Evolutionary conservation across 2,797 vertebrate species (phyloP), one percentile per base, ranked within the genome.

Genomic region (Sebastes trivittatus): DNA sequence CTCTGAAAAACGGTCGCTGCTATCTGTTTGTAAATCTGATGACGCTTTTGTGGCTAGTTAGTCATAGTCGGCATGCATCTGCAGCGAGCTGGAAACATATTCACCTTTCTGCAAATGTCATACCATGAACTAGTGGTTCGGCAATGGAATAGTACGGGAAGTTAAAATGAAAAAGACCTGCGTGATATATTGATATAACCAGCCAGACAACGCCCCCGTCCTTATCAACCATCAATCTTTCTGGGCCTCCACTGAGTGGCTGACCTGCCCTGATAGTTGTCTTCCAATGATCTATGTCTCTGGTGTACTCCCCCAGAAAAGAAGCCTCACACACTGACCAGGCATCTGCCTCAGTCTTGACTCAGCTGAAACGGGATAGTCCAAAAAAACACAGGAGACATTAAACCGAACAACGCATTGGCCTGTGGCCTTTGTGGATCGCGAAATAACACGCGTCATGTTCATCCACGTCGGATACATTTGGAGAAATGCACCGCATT

Each of bases 21-120:
- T 87, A 83, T 93, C 89, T 85, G 69, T 83, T 86, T 74, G 72
- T 80, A 79, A 82, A 88, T 85, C 59, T 72, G 65, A 72, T 88
- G 90, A 92, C 65, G 85, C 58, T 23, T 65, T 82, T 80, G 78
- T 60, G 82, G 87, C 49, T 13, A 9, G 56, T 93, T 86, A 89
- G 82, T 90, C 88, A 90, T 77, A 20, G 1, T 68, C 23, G 38
- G 29, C 5, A n/a, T 85, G 70, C 68, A 70, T 83, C 70, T 74
- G 66, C 62, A 65, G 49, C 52, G 22, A 54, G 56, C 54, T 79
- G 70, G 61, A 83, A 79, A 77, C 25, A 66, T 75, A 81, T 86
- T 77, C 27, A 72, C 38, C 63, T 78, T 71, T 72, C 46, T 46
- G 7, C 10, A 18, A 80, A 65, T 74, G n/a, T 14, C 13, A 32